Evolutionary conservation across 1,140 invertebrate species (phyloP).

Genomic region (Achroia grisella): DNA sequence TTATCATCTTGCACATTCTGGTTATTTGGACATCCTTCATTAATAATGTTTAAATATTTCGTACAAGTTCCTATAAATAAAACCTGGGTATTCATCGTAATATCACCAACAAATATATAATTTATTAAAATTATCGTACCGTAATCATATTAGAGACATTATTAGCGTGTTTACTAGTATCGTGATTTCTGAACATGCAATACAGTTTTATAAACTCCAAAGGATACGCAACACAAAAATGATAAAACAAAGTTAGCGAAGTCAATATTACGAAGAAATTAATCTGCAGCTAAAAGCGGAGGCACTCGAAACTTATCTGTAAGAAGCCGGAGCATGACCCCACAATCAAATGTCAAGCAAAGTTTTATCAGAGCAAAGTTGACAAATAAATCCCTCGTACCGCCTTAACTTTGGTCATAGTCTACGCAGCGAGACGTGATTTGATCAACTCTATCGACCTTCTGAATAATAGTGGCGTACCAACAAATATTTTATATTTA

Average conservation of each 20-base stretch:
- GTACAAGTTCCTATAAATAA: too few relatives aligned
- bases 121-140: too few relatives aligned
- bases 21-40: too few relatives aligned
- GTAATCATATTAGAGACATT: too few relatives aligned
- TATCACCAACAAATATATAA: too few relatives aligned
- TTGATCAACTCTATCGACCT: constrained; percentile 3
- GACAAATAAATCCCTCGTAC: constrained; percentile 61
- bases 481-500: too few relatives aligned
- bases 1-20: too few relatives aligned
- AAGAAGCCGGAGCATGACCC: constrained; percentile 36
- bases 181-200: not conserved
- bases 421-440: constrained; percentile 35
- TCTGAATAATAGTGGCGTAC: too few relatives aligned
- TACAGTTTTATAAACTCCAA: constrained; percentile 12
- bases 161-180: too few relatives aligned
- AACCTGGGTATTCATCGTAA: too few relatives aligned
- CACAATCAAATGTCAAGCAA: constrained; percentile 64
- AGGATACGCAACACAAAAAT: not conserved
- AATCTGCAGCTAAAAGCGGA: constrained; percentile 42
- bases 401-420: constrained; percentile 53
- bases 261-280: constrained; percentile 38
- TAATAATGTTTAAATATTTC: too few relatives aligned
- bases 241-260: constrained; percentile 10
- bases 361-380: constrained; percentile 65
- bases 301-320: constrained; percentile 41